phyloP scores from a whole-genome alignment of 2,888 invertebrate genomes.

The Axea sp. region DNA sequence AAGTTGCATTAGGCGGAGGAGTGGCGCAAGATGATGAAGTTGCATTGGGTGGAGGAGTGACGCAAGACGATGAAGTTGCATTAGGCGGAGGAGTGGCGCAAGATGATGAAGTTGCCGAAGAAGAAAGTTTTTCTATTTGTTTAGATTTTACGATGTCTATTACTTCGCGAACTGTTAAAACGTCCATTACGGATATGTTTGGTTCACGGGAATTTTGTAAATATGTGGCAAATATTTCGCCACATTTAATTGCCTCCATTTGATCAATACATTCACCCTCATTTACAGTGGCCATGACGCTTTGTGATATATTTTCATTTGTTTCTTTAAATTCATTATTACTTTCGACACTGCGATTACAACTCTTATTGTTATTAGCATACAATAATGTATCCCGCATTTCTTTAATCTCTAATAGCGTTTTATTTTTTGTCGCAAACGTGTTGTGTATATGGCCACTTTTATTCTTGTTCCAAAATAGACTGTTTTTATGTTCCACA shows the following conservation, averaged over 20 bases:
- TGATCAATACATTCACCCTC: slow-evolving; percentile 59
- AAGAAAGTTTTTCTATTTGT: not conserved
- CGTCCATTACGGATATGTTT: slow-evolving; percentile 84
- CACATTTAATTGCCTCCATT: slow-evolving; percentile 85
- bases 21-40: no score
- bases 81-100: no score
- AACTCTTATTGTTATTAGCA: slow-evolving; percentile 81
- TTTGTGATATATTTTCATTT: no score
- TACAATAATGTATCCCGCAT: slow-evolving; percentile 85
- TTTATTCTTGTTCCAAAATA: slow-evolving; percentile 61
- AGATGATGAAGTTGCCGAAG: not conserved
- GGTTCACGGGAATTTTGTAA: slow-evolving; percentile 89
- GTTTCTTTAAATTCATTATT: slow-evolving; percentile 32
- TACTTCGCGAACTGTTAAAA: slow-evolving; percentile 87
- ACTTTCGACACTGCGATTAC: slow-evolving; percentile 66
- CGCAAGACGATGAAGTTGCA: no score
- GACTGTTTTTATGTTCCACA: slow-evolving; percentile 67
- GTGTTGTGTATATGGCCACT: slow-evolving; percentile 43
- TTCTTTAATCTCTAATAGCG: no score
- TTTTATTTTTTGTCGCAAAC: no score
- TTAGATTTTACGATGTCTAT: slow-evolving; percentile 87
- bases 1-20: no score
- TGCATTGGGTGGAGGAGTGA: no score
- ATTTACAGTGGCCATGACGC: not conserved
- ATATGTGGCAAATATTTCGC: slow-evolving; percentile 90